Evolutionary conservation across 2,797 vertebrate species (phyloP), one percentile per base, ranked within the genome.

Genomic region (Ficedula albicollis): DNA sequence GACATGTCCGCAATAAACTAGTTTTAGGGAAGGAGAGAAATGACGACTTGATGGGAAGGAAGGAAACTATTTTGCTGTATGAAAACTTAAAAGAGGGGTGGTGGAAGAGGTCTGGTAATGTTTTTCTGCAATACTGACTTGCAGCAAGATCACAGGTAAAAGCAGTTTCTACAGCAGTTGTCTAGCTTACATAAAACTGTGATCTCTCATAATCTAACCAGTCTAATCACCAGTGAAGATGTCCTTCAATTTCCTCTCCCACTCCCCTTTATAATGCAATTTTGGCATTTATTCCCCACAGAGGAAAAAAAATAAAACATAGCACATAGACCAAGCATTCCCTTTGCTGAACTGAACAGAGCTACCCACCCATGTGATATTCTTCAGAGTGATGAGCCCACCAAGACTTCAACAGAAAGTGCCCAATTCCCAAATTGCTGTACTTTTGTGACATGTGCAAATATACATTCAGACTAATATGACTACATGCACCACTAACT

Each of bases 1-100:
- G 41, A 67, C 36, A 30, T 44, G 70, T 83, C 82, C 1, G 6
- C 84, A 90, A 74, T 92, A 95, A 96, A 93, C 44, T 34, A 41
- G 84, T 90, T 91, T 78, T 78, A 87, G n/a, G 74, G 85, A 94
- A 81, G 43, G 66, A 85, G 41, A 82, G 48, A 87, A 93, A 59
- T 83, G 68, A 87, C 1, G 36, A 83, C 76, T 80, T 84, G 81
- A 83, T 63, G 39, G 77, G 67, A 85, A 85, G 46, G 80, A 74
- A 86, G 51, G 85, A 83, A 93, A 91, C 84, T 39, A 83, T 74
- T 92, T 89, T 87, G 66, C 78, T 84, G 46, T 18, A 75, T 15
- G 51, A 91, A 87, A 92, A 92, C 13, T 74, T 77, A 29, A 19
- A 73, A 87, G 54, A 17, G 36, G 11, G 44, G 18, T 32, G 46